phyloP scores from a whole-genome alignment of 2,888 invertebrate genomes.

The Loripinus fragilis region DNA sequence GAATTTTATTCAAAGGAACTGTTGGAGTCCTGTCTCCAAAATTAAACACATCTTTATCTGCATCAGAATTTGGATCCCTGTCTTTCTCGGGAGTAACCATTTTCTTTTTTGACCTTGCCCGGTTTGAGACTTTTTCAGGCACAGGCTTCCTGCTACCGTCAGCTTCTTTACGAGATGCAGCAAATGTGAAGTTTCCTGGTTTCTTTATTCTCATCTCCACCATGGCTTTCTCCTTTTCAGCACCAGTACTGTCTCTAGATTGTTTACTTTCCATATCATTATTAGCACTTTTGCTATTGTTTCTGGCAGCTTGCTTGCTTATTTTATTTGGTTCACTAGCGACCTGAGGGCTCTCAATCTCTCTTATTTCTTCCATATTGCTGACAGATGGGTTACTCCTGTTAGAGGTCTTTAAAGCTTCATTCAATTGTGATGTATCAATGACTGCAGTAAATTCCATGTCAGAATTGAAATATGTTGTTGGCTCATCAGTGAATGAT shows the following conservation, averaged over 20 bases:
- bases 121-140: conserved; percentile 63
- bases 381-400: conserved; percentile 27
- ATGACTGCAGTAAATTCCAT: conserved; percentile 74
- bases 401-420: conserved; percentile 7
- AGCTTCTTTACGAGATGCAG: conserved; percentile 69
- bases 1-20: conserved; percentile 44
- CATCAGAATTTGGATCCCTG: conserved; percentile 49
- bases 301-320: neutral
- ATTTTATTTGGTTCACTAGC: neutral
- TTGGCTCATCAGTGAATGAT: conserved; percentile 54
- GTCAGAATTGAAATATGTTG: conserved; percentile 68
- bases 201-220: conserved; percentile 58
- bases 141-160: conserved; percentile 73
- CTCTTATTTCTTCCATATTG: conserved; percentile 10
- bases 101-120: conserved; percentile 68
- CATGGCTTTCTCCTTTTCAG: conserved; percentile 21
- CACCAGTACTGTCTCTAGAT: conserved; percentile 14
- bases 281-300: neutral
- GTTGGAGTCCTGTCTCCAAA: conserved; percentile 59
- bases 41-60: conserved; percentile 55
- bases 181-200: conserved; percentile 74
- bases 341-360: neutral
- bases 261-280: conserved; percentile 4
- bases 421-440: conserved; percentile 34
- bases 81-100: conserved; percentile 57